A percentile compares a stretch with the other conserved stretches of the same genome.
phyloP scores from a whole-genome alignment of 2,797 vertebrate species.

The Schizopygopsis pylzovi region DNA sequence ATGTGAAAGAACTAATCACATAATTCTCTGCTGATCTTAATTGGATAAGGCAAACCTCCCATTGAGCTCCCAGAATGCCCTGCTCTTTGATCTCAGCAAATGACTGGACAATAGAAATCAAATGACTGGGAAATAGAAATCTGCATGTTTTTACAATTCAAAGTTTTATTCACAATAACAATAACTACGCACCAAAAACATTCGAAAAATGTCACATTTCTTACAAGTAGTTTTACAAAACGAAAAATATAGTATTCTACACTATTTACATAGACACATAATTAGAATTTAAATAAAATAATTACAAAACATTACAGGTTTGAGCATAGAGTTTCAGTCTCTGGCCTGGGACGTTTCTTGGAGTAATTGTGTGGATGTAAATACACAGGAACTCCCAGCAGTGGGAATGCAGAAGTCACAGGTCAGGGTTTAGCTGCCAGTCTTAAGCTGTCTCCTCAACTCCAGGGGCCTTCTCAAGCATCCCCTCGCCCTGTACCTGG shows the following conservation, averaged over 20 bases:
- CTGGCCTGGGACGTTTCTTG: conserved; percentile 37
- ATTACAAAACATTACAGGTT: conserved; percentile 68
- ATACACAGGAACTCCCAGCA: conserved; percentile 31
- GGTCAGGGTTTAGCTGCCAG: conserved; percentile 77
- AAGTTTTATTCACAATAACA: conserved; percentile 74
- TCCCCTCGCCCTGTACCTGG: conserved; percentile 54
- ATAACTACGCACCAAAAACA: conserved; percentile 63
- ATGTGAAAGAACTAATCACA: conserved; percentile 75
- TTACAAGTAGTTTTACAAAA: conserved; percentile 68
- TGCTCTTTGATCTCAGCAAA: conserved; percentile 61
- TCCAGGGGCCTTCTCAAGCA: conserved; percentile 55
- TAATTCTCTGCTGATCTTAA: conserved; percentile 77
- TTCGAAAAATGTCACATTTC: conserved; percentile 63
- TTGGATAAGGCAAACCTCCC: conserved; percentile 73
- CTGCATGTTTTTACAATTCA: conserved; percentile 46
- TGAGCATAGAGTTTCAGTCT: conserved; percentile 49
- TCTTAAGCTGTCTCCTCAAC: conserved; percentile 67
- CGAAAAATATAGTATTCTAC: conserved; percentile 68
- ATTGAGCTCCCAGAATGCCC: conserved; percentile 58
- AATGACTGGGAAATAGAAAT: conserved; percentile 54
- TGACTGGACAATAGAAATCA: conserved; percentile 52
- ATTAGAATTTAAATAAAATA: conserved; percentile 35
- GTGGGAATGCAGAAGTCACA: conserved; percentile 64
- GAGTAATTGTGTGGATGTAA: conserved; percentile 20
- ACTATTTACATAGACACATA: conserved; percentile 76